Conservation (phyloP, 2,888 invertebrate genomes). For the Biston stratarius region DNA sequence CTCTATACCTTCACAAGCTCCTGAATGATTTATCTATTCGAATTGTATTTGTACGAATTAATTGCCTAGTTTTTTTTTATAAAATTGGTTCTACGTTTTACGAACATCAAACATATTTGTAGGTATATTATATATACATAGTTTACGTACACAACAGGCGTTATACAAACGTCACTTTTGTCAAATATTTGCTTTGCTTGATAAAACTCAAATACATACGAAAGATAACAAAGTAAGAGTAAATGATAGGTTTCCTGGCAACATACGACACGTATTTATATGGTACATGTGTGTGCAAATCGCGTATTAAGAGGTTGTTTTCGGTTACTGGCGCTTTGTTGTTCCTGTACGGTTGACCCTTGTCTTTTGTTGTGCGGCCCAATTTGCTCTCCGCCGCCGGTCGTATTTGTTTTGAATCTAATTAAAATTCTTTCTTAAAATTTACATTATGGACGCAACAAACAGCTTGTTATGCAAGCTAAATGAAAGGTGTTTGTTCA, state of each 20-base stretch:
- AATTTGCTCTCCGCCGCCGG: slow-evolving; percentile 60
- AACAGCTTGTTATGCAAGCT: slow-evolving; percentile 50
- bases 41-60: too few species aligned
- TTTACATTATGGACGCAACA: slow-evolving; percentile 60
- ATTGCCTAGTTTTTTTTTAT: too few species aligned
- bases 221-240: neutral
- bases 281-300: neutral
- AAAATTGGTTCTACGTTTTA: too few species aligned
- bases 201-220: neutral
- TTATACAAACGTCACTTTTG: too few species aligned
- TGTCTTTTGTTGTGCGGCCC: slow-evolving; percentile 68
- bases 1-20: too few species aligned
- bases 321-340: slow-evolving; percentile 19
- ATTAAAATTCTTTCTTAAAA: slow-evolving; percentile 67
- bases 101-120: too few species aligned
- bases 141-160: too few species aligned
- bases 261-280: neutral
- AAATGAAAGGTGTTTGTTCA: slow-evolving; percentile 45
- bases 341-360: slow-evolving; percentile 60
- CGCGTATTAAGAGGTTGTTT: slow-evolving; percentile 15
- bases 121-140: too few species aligned
- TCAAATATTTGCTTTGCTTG: too few species aligned
- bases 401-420: slow-evolving; percentile 67
- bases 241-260: neutral
- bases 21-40: too few species aligned